Evolutionary conservation across 2,113 vertebrate genomes (phyloP), one percentile per base, ranked within the genome.

Genomic region (Nesoenas mayeri): DNA sequence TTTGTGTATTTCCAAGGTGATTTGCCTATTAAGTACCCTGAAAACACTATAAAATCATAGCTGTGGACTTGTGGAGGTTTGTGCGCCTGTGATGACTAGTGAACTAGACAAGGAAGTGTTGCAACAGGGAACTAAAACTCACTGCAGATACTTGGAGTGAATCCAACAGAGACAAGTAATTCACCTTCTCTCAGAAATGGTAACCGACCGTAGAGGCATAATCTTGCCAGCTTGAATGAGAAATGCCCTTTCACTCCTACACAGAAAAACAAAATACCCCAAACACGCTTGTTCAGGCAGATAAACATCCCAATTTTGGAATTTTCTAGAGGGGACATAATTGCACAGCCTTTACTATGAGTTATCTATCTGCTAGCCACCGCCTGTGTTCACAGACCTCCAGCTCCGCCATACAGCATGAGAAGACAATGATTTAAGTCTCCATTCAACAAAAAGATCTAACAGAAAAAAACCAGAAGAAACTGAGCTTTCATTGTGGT

Each of bases 201-300:
- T 88, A 91, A 47, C 88, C 75, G 36, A 57, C 48, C 74, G 80
- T 77, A 91, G 80, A 57, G 61, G 29, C 57, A 34, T 24, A 13
- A 72, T 40, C 85, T 11, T 57, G 92, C 79, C 85, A 94, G 69
- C 57, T 71, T 38, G 53, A 56, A 83, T 31, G 82, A 94, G 75
- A 85, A 57, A 75, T 31, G 75, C 66, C 80, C 75, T 96, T 95
- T 95, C 61, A 85, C 88, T 65, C 53, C 77, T 80, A 50, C 2
- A 16, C 16, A 78, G 73, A 71, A 88, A 81, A 93, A 4, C 64
- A 88, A 74, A 93, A 75, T 74, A 28, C 72, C 69, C 90, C 15
- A 15, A 88, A 84, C 69, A 6, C 38, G 82, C 74, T 93, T 91
- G 57, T 71, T 89, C 92, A 89, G 88, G 77, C 83, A 96, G 88